Conservation (phyloP, 2,797 vertebrate species). For the Alauda arvensis region DNA sequence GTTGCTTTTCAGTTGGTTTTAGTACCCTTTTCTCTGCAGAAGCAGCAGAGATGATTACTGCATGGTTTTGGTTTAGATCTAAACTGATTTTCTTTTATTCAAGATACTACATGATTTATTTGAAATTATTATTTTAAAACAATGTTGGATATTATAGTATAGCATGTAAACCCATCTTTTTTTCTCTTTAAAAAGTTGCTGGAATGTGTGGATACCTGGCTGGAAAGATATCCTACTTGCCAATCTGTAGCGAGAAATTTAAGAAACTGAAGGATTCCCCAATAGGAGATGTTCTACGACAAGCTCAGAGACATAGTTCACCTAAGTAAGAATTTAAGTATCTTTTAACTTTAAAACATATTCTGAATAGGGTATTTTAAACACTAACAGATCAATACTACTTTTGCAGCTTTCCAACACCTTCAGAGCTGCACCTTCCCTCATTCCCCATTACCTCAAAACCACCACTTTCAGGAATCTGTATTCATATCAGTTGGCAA, state of each 20-base stretch:
- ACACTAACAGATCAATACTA: neutral
- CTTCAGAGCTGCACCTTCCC: neutral
- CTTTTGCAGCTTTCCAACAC: neutral
- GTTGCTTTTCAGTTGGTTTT: neutral
- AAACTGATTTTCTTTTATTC: neutral
- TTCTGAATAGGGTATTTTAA: neutral
- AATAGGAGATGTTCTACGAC: slow-evolving; percentile 82
- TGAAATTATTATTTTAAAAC: neutral
- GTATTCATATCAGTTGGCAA: neutral
- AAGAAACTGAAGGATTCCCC: slow-evolving; percentile 87
- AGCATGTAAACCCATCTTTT: neutral
- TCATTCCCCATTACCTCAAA: neutral
- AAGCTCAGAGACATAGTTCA: slow-evolving; percentile 61
- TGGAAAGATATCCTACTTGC: slow-evolving; percentile 89
- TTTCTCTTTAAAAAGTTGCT: slow-evolving; percentile 74
- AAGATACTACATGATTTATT: neutral
- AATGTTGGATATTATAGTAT: neutral
- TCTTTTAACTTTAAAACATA: neutral
- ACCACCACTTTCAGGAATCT: neutral
- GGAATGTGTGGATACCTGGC: slow-evolving; percentile 81
- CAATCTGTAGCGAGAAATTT: slow-evolving; percentile 88
- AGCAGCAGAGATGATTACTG: neutral
- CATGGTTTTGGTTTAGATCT: neutral
- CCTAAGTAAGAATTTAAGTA: slow-evolving; percentile 71
- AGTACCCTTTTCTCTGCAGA: neutral